Base-by-base conservation (phyloP, 1,140 invertebrate genomes). In the Orius insidiosus region DNA sequence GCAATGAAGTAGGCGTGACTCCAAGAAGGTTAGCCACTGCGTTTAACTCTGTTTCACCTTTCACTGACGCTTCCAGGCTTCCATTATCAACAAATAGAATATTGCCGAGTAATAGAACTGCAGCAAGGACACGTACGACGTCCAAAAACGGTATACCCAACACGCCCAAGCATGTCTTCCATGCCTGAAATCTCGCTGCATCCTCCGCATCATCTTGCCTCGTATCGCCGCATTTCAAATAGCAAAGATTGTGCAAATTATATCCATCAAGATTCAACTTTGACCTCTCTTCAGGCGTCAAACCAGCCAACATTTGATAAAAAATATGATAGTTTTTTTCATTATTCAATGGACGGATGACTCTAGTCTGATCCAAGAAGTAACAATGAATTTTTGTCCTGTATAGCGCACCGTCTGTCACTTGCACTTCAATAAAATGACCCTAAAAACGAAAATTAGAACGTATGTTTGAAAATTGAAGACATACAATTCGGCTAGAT, bases 321-420 rank as follows among this genome's bases (percentile, higher is more conserved):
- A 96, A 96, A 59, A 95, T 93, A 59, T 95, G 89, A 60, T 93
- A 96, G 66, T 94, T 95, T 57, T 90, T 89, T 64, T 94, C 89
- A 56, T 82, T 78, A 6, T 78, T 68, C 51, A 86, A 66, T 4
- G 85, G 85, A 19, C 76, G 69, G 47, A 92, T 88, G 10, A 94
- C 87, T 44, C 90, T 73, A 19, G 85, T 90, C 65, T 94, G 85
- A 59, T 95, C 88, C 52, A 90, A 64, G 65, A 93, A 93, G 59
- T 93, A 93, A 62, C 87, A 93, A 60, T 94, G 88, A 53, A 94
- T 93, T 71, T 93, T 94, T 3, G 89, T 93, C 58, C 89, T 74
- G 62, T 94, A 93, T 18, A 95, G 66, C 8, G 87, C 87, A 45
- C 88, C 86, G 62, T 93, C 87, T n/a, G 88, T 93, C 40, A 94